Conservation (phyloP, 35 echinoderm and acorn worm genomes). For the Anneissia japonica region DNA sequence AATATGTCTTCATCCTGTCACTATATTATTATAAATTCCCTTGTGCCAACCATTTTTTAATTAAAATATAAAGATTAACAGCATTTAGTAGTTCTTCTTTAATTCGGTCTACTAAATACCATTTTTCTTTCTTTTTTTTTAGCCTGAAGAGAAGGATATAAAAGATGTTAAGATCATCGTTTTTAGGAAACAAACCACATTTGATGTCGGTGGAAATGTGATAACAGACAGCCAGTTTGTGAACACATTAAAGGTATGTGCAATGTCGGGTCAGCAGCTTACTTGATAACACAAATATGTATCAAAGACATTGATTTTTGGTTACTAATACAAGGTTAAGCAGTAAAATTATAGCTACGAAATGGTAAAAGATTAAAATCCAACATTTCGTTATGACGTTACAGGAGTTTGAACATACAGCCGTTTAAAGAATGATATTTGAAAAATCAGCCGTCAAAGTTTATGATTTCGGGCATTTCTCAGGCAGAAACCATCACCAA, state of each 20-base stretch:
- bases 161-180: conserved; percentile 77
- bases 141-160: conserved; percentile 57
- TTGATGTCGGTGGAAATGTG: conserved; percentile 92
- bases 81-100: too few relatives aligned
- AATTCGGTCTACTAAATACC: too few relatives aligned
- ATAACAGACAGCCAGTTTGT: conserved; percentile 65
- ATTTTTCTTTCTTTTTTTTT: background rate
- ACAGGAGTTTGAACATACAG: background rate
- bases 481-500: too few relatives aligned
- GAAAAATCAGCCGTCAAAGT: background rate
- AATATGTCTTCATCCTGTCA: too few relatives aligned
- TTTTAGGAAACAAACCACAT: conserved; percentile 73
- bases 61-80: too few relatives aligned
- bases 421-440: background rate
- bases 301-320: too few relatives aligned
- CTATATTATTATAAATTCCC: too few relatives aligned
- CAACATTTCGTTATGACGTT: background rate
- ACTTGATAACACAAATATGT: too few relatives aligned
- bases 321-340: too few relatives aligned
- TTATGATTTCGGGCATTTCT: too few relatives aligned
- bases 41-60: too few relatives aligned
- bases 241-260: conserved; percentile 70
- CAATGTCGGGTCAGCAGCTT: too few relatives aligned
- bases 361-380: background rate
- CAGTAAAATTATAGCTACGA: background rate